Percentiles rank a stretch among this genome's conserved stretches.
Evolutionary conservation across 2,888 invertebrate genomes (phyloP).

Genomic region (Apotomis turbidana): DNA sequence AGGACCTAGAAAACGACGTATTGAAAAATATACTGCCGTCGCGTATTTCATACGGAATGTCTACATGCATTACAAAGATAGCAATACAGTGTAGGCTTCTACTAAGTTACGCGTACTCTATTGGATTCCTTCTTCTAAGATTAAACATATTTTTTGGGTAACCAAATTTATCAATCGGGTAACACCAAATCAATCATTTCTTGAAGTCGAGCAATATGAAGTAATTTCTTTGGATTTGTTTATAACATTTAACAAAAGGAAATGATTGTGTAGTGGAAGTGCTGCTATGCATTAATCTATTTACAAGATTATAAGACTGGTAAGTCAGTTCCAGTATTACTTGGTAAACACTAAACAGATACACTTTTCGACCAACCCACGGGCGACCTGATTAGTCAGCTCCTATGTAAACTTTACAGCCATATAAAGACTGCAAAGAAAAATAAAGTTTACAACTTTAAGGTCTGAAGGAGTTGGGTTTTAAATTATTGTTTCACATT

Average conservation of each 20-base stretch:
- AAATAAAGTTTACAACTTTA: conserved; percentile 1
- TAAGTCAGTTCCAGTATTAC: conserved; percentile 43
- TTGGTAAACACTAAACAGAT: conserved; percentile 38
- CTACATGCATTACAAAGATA: too few relatives aligned
- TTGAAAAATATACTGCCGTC: too few relatives aligned
- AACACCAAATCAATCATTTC: neutral
- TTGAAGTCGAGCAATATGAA: conserved; percentile 20
- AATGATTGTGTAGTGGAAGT: conserved; percentile 30
- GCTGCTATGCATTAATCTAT: conserved; percentile 24
- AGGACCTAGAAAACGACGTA: too few relatives aligned
- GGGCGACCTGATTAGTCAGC: conserved; percentile 51
- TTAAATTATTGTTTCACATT: neutral
- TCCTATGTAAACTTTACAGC: conserved; percentile 38
- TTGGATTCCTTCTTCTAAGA: too few relatives aligned
- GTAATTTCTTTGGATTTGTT: conserved; percentile 21
- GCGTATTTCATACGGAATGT: too few relatives aligned
- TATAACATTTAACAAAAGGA: neutral
- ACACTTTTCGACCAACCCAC: conserved; percentile 46
- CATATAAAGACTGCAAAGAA: conserved; percentile 33
- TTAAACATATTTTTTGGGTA: neutral
- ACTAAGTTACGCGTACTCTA: too few relatives aligned
- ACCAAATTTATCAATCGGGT: neutral
- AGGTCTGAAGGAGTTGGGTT: neutral
- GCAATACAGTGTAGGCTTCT: too few relatives aligned
- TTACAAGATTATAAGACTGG: conserved; percentile 46